phyloP scores from a whole-genome alignment of 2,888 invertebrate genomes.

The Drosophila birchii region DNA sequence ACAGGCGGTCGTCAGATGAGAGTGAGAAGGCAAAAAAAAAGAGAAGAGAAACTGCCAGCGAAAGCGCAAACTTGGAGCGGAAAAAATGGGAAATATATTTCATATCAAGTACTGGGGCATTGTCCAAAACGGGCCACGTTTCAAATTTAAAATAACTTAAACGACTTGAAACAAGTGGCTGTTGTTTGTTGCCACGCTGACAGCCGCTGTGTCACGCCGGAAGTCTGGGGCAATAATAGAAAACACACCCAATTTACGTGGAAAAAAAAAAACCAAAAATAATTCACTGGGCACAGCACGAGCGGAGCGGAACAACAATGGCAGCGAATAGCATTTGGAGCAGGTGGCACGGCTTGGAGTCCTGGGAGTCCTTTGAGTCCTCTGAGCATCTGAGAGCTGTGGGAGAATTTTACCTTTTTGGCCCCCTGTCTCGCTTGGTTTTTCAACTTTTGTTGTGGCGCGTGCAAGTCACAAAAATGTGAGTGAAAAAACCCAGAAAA shows the following conservation, averaged over 20 bases:
- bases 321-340: constrained; percentile 26
- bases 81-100: constrained; percentile 48
- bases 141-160: constrained; percentile 76
- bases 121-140: constrained; percentile 54
- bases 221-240: constrained; percentile 79
- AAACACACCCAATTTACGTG: constrained; percentile 76
- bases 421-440: constrained; percentile 52
- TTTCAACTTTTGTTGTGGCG: constrained; percentile 68
- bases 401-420: constrained; percentile 61
- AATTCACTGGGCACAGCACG: constrained; percentile 65
- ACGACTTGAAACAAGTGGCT: constrained; percentile 69
- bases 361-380: constrained; percentile 33
- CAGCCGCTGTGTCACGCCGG: constrained; percentile 72
- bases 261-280: constrained; percentile 44
- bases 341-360: constrained; percentile 55
- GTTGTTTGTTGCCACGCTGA: constrained; percentile 45
- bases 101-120: constrained; percentile 38
- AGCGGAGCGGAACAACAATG: constrained; percentile 23
- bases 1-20: constrained; percentile 37
- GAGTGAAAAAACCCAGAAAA: constrained; percentile 27
- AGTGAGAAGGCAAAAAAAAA: constrained; percentile 36
- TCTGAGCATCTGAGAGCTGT: constrained; percentile 19
- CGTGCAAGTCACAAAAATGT: constrained; percentile 60
- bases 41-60: constrained; percentile 2
- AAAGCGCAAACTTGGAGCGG: constrained; percentile 23